phyloP scores from a whole-genome alignment of 1,140 invertebrate genomes.

The Wasmannia auropunctata region DNA sequence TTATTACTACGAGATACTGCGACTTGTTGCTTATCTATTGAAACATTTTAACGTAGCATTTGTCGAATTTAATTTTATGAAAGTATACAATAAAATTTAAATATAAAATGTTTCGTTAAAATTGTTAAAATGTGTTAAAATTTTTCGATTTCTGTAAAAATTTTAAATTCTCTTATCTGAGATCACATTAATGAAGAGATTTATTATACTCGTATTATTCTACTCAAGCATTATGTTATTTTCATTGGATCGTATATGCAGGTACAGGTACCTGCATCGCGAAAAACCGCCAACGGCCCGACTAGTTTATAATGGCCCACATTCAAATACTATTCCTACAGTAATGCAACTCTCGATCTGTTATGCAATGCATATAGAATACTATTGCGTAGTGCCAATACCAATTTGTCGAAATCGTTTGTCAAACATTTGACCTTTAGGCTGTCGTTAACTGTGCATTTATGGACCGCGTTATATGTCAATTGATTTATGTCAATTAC shows the following conservation, averaged over 20 bases:
- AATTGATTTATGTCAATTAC: constrained; percentile 10
- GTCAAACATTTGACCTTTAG: not conserved
- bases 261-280: not conserved
- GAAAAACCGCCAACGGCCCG: constrained; percentile 52
- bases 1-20: not conserved
- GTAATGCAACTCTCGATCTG: constrained; percentile 36
- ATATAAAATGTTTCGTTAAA: too few species aligned
- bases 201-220: not conserved
- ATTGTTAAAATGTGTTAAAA: too few species aligned
- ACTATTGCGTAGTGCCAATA: constrained; percentile 23
- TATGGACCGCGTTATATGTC: not conserved
- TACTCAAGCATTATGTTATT: not conserved
- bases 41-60: not conserved
- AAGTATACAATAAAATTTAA: not conserved
- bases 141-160: not conserved
- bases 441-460: not conserved
- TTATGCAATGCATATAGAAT: constrained; percentile 41
- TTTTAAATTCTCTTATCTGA: not conserved
- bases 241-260: not conserved
- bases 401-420: constrained; percentile 18
- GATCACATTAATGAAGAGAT: not conserved
- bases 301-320: constrained; percentile 55
- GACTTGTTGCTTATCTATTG: not conserved
- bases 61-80: not conserved
- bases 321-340: constrained; percentile 60